Evolutionary conservation across 2,888 invertebrate species (phyloP).

Genomic region (Rhaphigaster nebulosa): DNA sequence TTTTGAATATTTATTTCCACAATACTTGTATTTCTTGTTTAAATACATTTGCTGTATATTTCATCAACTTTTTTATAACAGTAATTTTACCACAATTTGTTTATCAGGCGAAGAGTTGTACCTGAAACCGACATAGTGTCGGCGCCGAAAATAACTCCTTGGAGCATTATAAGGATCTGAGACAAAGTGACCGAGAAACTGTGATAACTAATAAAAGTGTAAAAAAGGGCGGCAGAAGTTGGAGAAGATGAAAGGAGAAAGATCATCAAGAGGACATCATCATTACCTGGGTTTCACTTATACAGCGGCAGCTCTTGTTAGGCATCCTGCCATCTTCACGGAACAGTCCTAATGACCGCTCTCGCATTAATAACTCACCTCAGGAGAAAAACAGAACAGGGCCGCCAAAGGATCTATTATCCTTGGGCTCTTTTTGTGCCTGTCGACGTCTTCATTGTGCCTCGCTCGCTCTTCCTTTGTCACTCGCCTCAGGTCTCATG

Average conservation of each 20-base stretch:
- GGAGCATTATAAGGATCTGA: not conserved
- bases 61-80: too few species aligned
- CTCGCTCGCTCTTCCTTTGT: not conserved
- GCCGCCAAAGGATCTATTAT: slow-evolving; percentile 48
- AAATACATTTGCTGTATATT: too few species aligned
- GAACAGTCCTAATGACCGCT: slow-evolving; percentile 5
- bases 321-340: slow-evolving; percentile 33
- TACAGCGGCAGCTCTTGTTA: slow-evolving; percentile 38
- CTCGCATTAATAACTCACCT: slow-evolving; percentile 39
- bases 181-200: slow-evolving; percentile 9
- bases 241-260: slow-evolving; percentile 42
- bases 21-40: too few species aligned
- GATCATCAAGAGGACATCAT: slow-evolving; percentile 39
- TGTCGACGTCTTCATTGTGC: slow-evolving; percentile 12
- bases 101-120: too few species aligned
- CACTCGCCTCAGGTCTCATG: not conserved
- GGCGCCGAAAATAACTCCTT: not conserved
- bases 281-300: slow-evolving; percentile 38
- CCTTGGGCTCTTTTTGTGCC: slow-evolving; percentile 22
- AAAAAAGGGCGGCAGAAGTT: not conserved
- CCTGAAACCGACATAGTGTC: too few species aligned
- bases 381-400: slow-evolving; percentile 33
- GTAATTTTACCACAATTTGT: too few species aligned
- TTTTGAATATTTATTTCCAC: too few species aligned
- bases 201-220: slow-evolving; percentile 41